Conservation (phyloP, 2,888 invertebrate species). For the Xylophagus ater region DNA sequence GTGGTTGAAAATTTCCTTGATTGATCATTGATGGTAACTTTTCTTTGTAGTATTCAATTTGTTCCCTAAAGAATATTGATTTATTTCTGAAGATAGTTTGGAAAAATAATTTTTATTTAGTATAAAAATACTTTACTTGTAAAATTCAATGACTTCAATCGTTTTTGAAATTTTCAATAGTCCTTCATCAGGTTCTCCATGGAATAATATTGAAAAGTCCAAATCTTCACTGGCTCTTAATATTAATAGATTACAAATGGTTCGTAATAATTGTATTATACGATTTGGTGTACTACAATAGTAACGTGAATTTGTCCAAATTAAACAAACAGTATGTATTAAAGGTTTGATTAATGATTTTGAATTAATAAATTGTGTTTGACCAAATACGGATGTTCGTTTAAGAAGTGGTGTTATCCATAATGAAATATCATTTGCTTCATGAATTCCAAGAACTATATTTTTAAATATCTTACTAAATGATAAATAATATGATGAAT, state of each 20-base stretch:
- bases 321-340: conserved; percentile 71
- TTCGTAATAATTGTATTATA: conserved; percentile 61
- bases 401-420: conserved; percentile 64
- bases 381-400: conserved; percentile 46
- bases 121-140: conserved; percentile 42
- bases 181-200: conserved; percentile 72
- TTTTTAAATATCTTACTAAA: conserved; percentile 71
- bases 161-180: conserved; percentile 49
- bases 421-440: conserved; percentile 74
- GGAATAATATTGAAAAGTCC: conserved; percentile 72
- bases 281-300: conserved; percentile 54
- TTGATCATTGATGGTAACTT: conserved; percentile 14
- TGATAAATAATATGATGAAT: conserved; percentile 67
- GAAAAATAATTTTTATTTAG: background rate
- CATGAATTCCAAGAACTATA: conserved; percentile 61
- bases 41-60: conserved; percentile 29
- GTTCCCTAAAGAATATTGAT: conserved; percentile 22
- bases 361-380: conserved; percentile 56
- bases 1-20: conserved; percentile 37
- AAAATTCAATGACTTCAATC: conserved; percentile 44
- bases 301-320: conserved; percentile 77
- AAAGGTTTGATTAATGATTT: conserved; percentile 52
- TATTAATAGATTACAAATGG: conserved; percentile 74
- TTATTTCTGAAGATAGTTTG: background rate
- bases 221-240: conserved; percentile 61